Conservation (phyloP, 2,113 vertebrate genomes). For the Coregonus clupeaformis region DNA sequence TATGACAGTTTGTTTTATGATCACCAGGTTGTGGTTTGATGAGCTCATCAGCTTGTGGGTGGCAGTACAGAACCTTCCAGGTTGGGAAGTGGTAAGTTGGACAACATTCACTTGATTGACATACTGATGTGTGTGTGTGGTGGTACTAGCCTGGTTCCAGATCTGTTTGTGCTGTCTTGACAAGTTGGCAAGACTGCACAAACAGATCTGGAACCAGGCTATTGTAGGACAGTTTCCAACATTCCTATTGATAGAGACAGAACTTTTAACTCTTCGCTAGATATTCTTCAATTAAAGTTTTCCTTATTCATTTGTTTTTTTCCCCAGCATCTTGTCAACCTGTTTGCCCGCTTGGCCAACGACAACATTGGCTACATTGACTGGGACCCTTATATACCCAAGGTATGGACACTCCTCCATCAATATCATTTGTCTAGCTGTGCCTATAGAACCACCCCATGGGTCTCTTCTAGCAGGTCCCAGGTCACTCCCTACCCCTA, state of each 20-base stretch:
- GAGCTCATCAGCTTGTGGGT: conserved; percentile 93
- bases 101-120: neutral
- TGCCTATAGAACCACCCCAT: neutral
- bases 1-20: conserved; percentile 16
- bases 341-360: conserved; percentile 93
- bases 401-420: conserved; percentile 74
- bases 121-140: too few species aligned
- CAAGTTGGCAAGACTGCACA: neutral
- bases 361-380: conserved; percentile 98
- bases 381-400: conserved; percentile 96
- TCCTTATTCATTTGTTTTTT: conserved; percentile 9
- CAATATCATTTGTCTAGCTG: neutral
- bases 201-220: too few species aligned
- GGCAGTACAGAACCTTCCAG: conserved; percentile 96
- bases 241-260: too few species aligned
- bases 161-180: neutral
- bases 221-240: too few species aligned
- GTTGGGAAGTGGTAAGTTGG: conserved; percentile 94
- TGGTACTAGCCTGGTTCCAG: neutral
- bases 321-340: conserved; percentile 89
- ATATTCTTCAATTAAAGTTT: neutral
- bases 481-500: neutral
- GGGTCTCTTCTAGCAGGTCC: too few species aligned
- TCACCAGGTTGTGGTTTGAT: conserved; percentile 92
- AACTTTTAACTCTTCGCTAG: too few species aligned